phyloP scores from a whole-genome alignment of 1,140 invertebrate genomes.

The Agrilus planipennis region DNA sequence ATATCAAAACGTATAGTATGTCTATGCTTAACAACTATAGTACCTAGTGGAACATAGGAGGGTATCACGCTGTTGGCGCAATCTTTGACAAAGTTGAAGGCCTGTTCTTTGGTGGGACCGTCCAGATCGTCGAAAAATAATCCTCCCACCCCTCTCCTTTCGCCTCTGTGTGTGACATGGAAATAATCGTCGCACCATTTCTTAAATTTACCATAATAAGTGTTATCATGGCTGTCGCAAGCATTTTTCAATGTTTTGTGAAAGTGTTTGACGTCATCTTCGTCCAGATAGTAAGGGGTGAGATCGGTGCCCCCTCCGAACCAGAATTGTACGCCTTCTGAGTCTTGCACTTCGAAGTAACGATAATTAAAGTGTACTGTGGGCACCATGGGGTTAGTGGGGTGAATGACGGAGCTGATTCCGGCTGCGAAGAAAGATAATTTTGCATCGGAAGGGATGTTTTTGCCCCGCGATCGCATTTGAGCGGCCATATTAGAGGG shows the following conservation, averaged over 20 bases:
- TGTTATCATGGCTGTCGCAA: slow-evolving; percentile 74
- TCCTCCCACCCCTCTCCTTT: slow-evolving; percentile 82
- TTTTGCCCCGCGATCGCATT: slow-evolving; percentile 88
- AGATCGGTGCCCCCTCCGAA: slow-evolving; percentile 93
- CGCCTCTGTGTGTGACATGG: slow-evolving; percentile 70
- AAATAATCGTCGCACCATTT: slow-evolving; percentile 98
- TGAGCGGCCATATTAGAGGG: slow-evolving; percentile 75
- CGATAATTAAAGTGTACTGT: slow-evolving; percentile 97
- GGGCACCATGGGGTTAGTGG: slow-evolving; percentile 89
- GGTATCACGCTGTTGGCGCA: slow-evolving; percentile 87
- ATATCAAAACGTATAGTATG: too few relatives aligned
- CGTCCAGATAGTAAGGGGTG: slow-evolving; percentile 88
- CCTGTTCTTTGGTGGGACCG: slow-evolving; percentile 55
- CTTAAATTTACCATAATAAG: slow-evolving; percentile 82
- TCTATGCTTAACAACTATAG: neutral
- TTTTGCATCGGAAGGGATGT: slow-evolving; percentile 51
- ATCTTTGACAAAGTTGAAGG: slow-evolving; percentile 73
- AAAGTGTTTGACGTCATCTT: slow-evolving; percentile 78
- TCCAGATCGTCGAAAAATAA: slow-evolving; percentile 98
- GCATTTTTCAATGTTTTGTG: slow-evolving; percentile 76
- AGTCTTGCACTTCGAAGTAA: slow-evolving; percentile 88
- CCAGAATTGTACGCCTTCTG: slow-evolving; percentile 65
- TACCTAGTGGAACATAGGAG: slow-evolving; percentile 79
- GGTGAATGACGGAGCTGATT: slow-evolving; percentile 96
- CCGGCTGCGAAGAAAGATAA: slow-evolving; percentile 91